phyloP scores from a whole-genome alignment of 2,888 invertebrate species.

The Noctua janthe region DNA sequence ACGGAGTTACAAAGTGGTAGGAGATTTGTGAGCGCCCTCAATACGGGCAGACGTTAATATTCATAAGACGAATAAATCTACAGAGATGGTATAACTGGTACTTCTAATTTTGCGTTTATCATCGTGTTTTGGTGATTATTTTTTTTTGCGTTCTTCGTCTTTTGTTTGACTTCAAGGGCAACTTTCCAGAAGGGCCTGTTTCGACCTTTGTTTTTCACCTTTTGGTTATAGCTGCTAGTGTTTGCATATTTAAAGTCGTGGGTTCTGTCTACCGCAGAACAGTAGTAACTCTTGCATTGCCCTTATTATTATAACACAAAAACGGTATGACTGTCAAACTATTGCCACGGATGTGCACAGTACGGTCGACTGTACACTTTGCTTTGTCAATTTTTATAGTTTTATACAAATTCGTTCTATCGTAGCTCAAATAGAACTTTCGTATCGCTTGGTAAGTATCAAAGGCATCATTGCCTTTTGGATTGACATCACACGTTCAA shows the following conservation, averaged over 20 bases:
- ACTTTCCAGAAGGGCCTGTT: neutral
- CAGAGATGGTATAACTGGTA: constrained; percentile 22
- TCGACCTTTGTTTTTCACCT: neutral
- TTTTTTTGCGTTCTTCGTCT: neutral
- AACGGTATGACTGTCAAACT: neutral
- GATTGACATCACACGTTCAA: neutral
- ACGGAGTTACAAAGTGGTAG: constrained; percentile 78
- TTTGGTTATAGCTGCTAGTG: neutral
- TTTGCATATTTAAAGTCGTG: neutral
- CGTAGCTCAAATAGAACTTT: neutral
- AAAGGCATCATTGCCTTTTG: neutral
- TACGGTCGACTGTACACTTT: neutral
- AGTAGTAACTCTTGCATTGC: neutral
- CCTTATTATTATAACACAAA: neutral
- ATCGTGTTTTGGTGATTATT: constrained; percentile 16
- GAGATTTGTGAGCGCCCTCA: constrained; percentile 78
- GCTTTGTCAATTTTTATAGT: neutral
- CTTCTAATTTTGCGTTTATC: constrained; percentile 34
- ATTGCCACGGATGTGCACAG: neutral
- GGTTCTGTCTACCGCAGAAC: neutral
- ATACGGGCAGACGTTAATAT: constrained; percentile 72
- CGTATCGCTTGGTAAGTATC: neutral
- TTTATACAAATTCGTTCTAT: neutral
- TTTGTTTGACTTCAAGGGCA: neutral
- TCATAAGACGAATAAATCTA: constrained; percentile 61